These are phyloP conservation scores for Drosophila cognata DNA, from an alignment of 2,888 invertebrate species.

Conservation along the genomic window DNA sequence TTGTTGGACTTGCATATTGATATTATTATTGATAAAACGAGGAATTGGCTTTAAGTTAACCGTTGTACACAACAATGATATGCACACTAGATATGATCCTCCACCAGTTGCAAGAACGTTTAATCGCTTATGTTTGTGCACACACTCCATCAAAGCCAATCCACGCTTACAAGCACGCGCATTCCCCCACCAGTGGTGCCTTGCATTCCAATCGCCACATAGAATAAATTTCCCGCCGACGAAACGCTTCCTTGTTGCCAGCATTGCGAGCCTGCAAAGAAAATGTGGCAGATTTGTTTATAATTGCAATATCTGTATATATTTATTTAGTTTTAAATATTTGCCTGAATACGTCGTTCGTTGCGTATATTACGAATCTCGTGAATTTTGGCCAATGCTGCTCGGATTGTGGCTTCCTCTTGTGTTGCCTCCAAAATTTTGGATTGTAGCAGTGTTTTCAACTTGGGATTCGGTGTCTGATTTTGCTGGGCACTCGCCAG, in stretches of 20 bases:
- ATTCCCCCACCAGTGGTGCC: too few relatives aligned
- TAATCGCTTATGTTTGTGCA: too few relatives aligned
- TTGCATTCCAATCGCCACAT: too few relatives aligned
- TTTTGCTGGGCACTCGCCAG: conserved; percentile 91
- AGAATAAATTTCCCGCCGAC: too few relatives aligned
- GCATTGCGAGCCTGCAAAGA: conserved; percentile 88
- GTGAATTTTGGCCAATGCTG: conserved; percentile 93
- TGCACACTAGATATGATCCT: conserved; percentile 93
- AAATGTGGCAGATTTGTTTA: background rate
- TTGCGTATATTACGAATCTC: conserved; percentile 96
- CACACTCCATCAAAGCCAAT: too few relatives aligned
- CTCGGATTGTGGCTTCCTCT: conserved; percentile 93
- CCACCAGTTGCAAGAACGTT: too few relatives aligned
- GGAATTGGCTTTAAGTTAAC: conserved; percentile 44
- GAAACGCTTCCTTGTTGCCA: conserved; percentile 95
- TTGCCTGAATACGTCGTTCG: conserved; percentile 91
- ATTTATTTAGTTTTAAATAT: background rate
- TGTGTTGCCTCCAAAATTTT: conserved; percentile 93
- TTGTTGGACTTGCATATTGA: conserved; percentile 5
- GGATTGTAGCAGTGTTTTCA: conserved; percentile 92
- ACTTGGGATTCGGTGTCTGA: conserved; percentile 88
- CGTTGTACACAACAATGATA: conserved; percentile 94
- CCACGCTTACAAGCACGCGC: too few relatives aligned
- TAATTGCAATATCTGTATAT: background rate
- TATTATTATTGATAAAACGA: background rate